Base-by-base conservation (phyloP, 2,888 invertebrate genomes). In the Drosophila histrio region DNA sequence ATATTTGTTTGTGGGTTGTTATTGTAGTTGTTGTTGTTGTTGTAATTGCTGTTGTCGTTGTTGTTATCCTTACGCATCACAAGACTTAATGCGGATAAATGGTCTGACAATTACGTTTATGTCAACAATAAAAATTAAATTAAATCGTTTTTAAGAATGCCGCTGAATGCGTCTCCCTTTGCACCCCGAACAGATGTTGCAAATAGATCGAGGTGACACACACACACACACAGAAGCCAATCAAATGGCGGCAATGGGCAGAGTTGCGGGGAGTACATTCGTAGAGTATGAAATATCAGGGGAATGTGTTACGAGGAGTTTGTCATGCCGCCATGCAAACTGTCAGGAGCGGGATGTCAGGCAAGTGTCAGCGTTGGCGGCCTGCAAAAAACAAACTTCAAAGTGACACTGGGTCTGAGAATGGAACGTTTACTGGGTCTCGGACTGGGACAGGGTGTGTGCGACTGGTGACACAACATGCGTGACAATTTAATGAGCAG, bases 401-500 rank as follows among this genome's bases (percentile, higher is more conserved):
- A 82, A 82, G 87, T 83, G 73, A 50, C 49, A 32, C 66, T 30
- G 58, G 46, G 15, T 43, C 7, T 7, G 53, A 39, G 28, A 17
- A 21, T 44, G 46, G 34, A 38, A 24, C n/a, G n/a, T n/a, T n/a
- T n/a, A 43, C 11, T 17, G 49, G 11, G 19, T 8, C 28, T 56
- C 46, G 24, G 41, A 13, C 19, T 17, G 24, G 1, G 19, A 28
- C 28, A 19, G 28, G 21, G 41, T 54, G 56, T 32, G 61, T 39
- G 44, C 38, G 52, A 30, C 24, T 38, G 63, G 59, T 50, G 73
- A 61, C 72, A 86, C 84, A 87, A 88, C 89, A 90, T 89, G 90
- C 90, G 90, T 90, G 90, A 90, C 90, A 90, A 90, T 90, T 90
- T 90, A 90, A 90, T 90, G 90, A 90, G 90, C 84, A 88, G 61